phyloP scores from a whole-genome alignment of 2,888 invertebrate species.

The Drosophila diplacantha region DNA sequence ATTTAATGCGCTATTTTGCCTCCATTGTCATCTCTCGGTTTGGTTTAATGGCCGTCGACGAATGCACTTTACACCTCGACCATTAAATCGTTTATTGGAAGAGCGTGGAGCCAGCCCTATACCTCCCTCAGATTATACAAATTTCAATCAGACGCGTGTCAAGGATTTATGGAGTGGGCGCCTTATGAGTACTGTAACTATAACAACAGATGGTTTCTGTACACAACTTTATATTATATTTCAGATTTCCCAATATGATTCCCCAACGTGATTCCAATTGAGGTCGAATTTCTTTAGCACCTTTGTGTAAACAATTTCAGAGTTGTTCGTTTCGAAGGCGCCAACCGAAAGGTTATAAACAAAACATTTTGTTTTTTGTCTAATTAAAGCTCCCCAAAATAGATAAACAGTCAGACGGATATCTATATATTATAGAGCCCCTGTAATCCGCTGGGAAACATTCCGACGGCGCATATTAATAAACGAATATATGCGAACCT shows the following conservation, averaged over 20 bases:
- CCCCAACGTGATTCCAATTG: conserved; percentile 5
- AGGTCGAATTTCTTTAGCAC: conserved; percentile 17
- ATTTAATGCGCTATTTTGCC: conserved; percentile 41
- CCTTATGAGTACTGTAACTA: conserved; percentile 10
- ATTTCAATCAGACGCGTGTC: conserved; percentile 26
- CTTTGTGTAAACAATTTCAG: conserved; percentile 39
- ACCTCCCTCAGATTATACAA: conserved; percentile 18
- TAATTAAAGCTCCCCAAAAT: conserved; percentile 36
- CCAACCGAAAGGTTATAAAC: conserved; percentile 39
- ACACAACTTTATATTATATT: conserved; percentile 2
- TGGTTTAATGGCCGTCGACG: conserved; percentile 30
- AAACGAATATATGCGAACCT: conserved; percentile 10
- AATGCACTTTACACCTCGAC: conserved; percentile 39
- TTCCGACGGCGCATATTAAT: conserved; percentile 27
- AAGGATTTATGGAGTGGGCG: conserved; percentile 18
- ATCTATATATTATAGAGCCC: conserved; percentile 14
- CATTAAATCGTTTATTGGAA: conserved; percentile 37
- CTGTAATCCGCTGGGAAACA: conserved; percentile 48
- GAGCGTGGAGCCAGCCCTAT: conserved; percentile 5
- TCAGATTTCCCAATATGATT: conserved; percentile 4
- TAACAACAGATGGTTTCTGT: neutral
- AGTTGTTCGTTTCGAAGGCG: conserved; percentile 24
- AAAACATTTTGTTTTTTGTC: conserved; percentile 35
- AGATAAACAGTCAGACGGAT: conserved; percentile 14
- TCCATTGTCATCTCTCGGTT: conserved; percentile 17